Evolutionary conservation across 2,888 invertebrate genomes (phyloP).

Genomic region (Folsomia manolachei): DNA sequence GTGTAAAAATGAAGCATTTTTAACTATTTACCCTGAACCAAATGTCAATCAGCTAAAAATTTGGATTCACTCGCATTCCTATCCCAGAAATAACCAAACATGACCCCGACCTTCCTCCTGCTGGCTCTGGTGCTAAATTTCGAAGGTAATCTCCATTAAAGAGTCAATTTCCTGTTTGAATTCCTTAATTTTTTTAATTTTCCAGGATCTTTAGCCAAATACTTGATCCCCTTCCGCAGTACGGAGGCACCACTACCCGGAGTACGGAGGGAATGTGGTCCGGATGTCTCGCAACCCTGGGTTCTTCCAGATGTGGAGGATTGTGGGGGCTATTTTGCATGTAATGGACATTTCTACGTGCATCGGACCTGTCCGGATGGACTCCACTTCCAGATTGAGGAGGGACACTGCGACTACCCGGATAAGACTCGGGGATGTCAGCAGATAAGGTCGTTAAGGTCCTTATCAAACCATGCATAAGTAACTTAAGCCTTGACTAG

Average conservation of each 20-base stretch:
- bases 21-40: no score
- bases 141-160: no score
- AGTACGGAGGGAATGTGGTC: background rate
- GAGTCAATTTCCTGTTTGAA: background rate
- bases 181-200: no score
- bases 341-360: background rate
- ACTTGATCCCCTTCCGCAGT: background rate
- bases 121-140: no score
- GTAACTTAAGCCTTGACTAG: no score
- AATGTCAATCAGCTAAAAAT: no score
- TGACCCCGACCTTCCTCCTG: no score
- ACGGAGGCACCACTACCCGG: background rate
- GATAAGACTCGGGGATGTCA: background rate
- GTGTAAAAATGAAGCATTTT: no score
- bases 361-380: background rate
- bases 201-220: background rate
- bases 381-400: background rate
- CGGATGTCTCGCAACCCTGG: background rate
- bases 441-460: no score
- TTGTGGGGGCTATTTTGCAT: background rate
- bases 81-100: no score
- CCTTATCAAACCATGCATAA: no score
- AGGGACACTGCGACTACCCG: background rate
- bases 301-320: background rate
- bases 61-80: no score